Base-by-base conservation (phyloP, 1,140 invertebrate genomes). In the Drosophila varians region DNA sequence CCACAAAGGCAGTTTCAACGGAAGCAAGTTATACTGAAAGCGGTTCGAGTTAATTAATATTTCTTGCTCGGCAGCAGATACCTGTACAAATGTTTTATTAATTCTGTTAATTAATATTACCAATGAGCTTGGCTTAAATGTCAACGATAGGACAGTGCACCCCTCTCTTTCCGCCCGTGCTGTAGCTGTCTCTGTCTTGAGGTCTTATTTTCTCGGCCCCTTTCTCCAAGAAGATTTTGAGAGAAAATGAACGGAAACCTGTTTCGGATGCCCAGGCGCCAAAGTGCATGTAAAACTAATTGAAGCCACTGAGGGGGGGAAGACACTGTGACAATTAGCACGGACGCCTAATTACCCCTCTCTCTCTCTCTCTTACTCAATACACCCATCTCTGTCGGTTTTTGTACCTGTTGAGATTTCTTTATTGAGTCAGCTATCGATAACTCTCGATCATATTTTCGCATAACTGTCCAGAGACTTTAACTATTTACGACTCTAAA, bases 31-130 rank as follows among this genome's bases (percentile, higher is more conserved):
- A 31, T 31, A 53, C 74, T 64, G 38, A 66, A 77, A 60, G 65
- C 61, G 56, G 55, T 61, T 76, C 61, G 53, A 87, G 82, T 87
- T 87, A 87, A 86, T 82, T 86, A 82, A 87, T 86, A 80, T 76
- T 86, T 75, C 61, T 75, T 55, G 58, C 76, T 68, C 36, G 54
- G 43, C 53, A 12, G 60, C 52, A 74, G 51, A 68, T 68, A 64
- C 42, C 19, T 23, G 55, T 40, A 66, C 64, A 86, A 80, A 86
- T 86, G 80, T 87, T 87, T 86, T 86, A 86, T 86, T 86, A 86
- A 86, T 86, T 86, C 78, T 80, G 51, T 87, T 87, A 86, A 86
- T 86, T 86, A 86, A 86, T 84, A 79, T 72, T 72, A 65, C 80
- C 79, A 84, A 74, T 74, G 71, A 74, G 74, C 75, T 57, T 43